These are phyloP conservation scores for Branchipolynoe longqiensis DNA, from an alignment of 2,888 invertebrate species.

Conservation along the genomic window DNA sequence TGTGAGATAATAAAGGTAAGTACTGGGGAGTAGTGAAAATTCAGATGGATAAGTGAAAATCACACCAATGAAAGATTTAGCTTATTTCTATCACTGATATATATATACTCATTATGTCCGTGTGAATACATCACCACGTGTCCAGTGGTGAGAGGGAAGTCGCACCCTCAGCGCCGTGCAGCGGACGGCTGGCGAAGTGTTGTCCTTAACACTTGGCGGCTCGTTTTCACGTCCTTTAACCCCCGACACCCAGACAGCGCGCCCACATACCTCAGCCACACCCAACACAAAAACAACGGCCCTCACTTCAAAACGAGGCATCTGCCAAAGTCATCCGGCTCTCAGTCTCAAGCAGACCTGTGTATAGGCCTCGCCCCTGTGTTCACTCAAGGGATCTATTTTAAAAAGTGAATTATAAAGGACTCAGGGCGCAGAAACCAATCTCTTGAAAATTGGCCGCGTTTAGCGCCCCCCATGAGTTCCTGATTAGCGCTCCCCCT, in stretches of 20 bases:
- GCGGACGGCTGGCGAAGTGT: not conserved
- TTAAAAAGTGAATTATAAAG: constrained; percentile 1
- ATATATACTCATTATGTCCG: no score
- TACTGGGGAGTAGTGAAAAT: no score
- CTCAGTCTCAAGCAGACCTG: not conserved
- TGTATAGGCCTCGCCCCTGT: not conserved
- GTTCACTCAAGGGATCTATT: not conserved
- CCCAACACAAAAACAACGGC: no score
- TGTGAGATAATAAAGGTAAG: no score
- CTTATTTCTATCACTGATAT: no score
- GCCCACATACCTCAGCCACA: not conserved
- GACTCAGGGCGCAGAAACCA: not conserved
- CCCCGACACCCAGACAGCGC: not conserved
- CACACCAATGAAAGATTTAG: no score
- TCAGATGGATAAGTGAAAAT: no score
- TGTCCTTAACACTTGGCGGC: constrained; percentile 34
- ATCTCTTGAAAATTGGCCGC: constrained; percentile 1
- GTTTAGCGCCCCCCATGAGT: not conserved
- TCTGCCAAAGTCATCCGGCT: not conserved
- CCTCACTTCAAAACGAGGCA: not conserved
- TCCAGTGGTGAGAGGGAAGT: no score
- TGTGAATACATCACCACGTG: no score
- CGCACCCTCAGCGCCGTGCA: not conserved
- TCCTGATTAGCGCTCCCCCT: constrained; percentile 27
- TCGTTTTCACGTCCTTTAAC: constrained; percentile 14